phyloP scores from a whole-genome alignment of 2,113 vertebrate genomes.

The Maccullochella peelii region DNA sequence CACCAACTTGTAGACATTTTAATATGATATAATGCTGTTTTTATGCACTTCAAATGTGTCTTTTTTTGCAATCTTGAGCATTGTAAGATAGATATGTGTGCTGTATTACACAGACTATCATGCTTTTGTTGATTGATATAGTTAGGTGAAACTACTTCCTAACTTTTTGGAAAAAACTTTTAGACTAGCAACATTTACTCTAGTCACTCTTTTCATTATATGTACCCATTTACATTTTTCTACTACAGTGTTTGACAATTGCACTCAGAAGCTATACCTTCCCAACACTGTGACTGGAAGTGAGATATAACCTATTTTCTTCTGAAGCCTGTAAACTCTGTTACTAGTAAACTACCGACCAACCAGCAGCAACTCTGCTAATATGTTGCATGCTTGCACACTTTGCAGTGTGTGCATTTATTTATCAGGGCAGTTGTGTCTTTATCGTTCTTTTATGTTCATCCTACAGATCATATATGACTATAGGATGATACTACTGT shows the following conservation, averaged over 20 bases:
- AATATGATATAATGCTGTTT: neutral
- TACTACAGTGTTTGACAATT: neutral
- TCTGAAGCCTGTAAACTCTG: slow-evolving; percentile 8
- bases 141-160: neutral
- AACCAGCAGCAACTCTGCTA: neutral
- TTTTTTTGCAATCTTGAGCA: neutral
- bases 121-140: neutral
- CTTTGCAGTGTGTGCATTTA: slow-evolving; percentile 5
- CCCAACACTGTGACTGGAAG: slow-evolving; percentile 22
- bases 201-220: neutral
- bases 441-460: neutral
- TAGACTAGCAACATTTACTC: neutral
- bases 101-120: neutral
- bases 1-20: neutral
- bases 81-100: neutral
- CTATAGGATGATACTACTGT: slow-evolving; percentile 38
- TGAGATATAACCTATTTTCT: slow-evolving; percentile 8
- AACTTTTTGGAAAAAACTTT: neutral
- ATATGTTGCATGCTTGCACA: neutral
- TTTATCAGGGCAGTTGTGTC: neutral
- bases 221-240: neutral
- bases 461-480: slow-evolving; percentile 30
- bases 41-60: neutral
- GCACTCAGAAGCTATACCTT: neutral
- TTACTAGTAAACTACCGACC: slow-evolving; percentile 19